Base-by-base conservation (phyloP, 2,888 invertebrate genomes). In the Noctua fimbriata region DNA sequence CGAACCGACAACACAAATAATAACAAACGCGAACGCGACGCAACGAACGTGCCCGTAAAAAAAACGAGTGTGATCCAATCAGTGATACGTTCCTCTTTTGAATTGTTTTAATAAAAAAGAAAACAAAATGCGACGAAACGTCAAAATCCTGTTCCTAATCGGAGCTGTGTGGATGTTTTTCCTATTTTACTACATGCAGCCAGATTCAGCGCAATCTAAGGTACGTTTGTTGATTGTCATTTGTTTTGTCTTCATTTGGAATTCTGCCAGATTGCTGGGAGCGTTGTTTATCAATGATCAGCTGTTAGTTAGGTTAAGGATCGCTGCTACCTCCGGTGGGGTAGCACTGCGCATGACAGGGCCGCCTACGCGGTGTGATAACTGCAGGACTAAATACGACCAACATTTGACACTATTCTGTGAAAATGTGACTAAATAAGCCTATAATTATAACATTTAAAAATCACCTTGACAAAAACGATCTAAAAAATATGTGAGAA, bases 131-230 rank as follows among this genome's bases (percentile, higher is more conserved):
- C 92, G 96, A 83, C 95, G 96, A 73, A 97, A 97, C 92, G 90
- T 97, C 84, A 97, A 97, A 92, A 94, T 97, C 71, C 87, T 96
- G 87, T 95, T 95, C 91, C 93, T 96, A 66, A 88, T 96, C 55
- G 96, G 94, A 83, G 94, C 95, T 78, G 95, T 94, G 84, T 97
- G 96, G 96, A 95, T 96, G 93, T 95, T 95, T 90, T 94, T 95
- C 90, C 91, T 97, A 79, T 94, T 96, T 87, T 97, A 96, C 92
- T 96, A 94, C 91, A 96, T 96, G 95, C 96, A 96, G 88, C 94
- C 96, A 76, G 96, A 96, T 88, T 91, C 96, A 21, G 86, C 93
- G 67, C 94, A 93, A 84, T 92, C 93, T 73, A 96, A 96, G 96
- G 96, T 96, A 90, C 86, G 92, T 89, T 84, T 65, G 36, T 78